Conservation (phyloP, 2,888 invertebrate genomes). For the Chaetogeoica ovagalla region DNA sequence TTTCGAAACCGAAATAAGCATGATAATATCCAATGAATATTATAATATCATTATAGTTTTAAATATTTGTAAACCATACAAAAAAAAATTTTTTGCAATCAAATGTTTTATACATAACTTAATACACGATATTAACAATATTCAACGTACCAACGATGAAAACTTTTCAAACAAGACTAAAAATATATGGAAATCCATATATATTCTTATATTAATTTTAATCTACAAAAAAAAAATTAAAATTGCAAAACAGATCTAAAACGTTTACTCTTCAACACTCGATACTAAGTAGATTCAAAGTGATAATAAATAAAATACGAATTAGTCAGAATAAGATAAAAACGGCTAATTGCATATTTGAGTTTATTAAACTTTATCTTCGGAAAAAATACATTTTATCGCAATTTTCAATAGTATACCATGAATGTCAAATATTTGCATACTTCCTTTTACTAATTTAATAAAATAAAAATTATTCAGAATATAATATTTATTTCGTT, state of each 20-base stretch:
- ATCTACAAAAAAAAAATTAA: background rate
- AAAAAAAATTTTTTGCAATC: too few relatives aligned
- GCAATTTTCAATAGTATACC: background rate
- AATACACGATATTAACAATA: too few relatives aligned
- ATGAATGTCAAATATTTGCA: background rate
- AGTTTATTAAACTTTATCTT: constrained; percentile 34
- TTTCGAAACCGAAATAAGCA: too few relatives aligned
- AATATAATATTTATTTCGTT: background rate
- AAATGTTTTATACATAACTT: too few relatives aligned
- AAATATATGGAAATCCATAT: too few relatives aligned
- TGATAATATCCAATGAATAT: too few relatives aligned
- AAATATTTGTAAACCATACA: too few relatives aligned
- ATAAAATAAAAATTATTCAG: background rate
- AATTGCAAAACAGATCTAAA: constrained; percentile 23
- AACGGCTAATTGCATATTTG: constrained; percentile 2
- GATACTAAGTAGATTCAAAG: too few relatives aligned
- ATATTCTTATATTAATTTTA: background rate
- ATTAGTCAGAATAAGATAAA: background rate
- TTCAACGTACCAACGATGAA: too few relatives aligned
- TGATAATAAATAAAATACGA: background rate
- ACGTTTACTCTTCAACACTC: background rate
- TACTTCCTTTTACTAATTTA: background rate
- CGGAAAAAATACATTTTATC: background rate
- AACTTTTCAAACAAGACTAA: too few relatives aligned
- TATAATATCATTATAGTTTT: too few relatives aligned